Evolutionary conservation across 64 coral and sea anemone species (phyloP), one percentile per base, ranked within the genome.

Genomic region (Trachythela sp.): DNA sequence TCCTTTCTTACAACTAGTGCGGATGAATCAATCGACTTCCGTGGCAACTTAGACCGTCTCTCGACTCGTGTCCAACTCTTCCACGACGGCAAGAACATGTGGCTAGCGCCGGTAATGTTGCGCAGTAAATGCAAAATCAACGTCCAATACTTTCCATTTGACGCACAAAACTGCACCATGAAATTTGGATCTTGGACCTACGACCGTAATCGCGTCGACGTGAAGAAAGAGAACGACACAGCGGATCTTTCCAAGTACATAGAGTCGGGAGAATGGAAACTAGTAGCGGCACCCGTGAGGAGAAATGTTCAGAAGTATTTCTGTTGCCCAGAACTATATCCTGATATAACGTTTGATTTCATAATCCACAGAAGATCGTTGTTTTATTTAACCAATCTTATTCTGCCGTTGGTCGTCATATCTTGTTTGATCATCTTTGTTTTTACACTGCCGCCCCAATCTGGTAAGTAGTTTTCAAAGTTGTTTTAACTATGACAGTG

Each of bases 301-400:
- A 20, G 24, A 27, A 64, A 64, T 64, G 56, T 64, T 64, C 56
- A 64, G 56, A 20, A 64, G 20, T 64, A 64, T 27, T n/a, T 8
- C 2, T 64, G 56, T 5, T 64, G 56, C 5, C 56, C 56, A 64
- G 56, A 64, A 64, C 56, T 18, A 64, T 64, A 64, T 5, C 56
- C 56, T 20, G 56, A 64, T 27, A 22, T 64, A n/a, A 97, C 95
- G 20, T 97, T 37, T 40, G 88, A 93, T n/a, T 90, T 97, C 31
- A 89, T 97, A 18, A 92, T 97, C 9, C 86, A 88, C 24, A 84
- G 95, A 48, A 88, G 95, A 22, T 97, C 95, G 9, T 42, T 97
- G 48, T 97, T 97, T 83, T 97, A 97, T 42, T 92, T 97, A 93
- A 94, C 94, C 93, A 97, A 97, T 49, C 38, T 97, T 18, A 97